These are phyloP conservation scores for Aythya baeri DNA, from an alignment of 2,113 vertebrate species.

Conservation along the genomic window DNA sequence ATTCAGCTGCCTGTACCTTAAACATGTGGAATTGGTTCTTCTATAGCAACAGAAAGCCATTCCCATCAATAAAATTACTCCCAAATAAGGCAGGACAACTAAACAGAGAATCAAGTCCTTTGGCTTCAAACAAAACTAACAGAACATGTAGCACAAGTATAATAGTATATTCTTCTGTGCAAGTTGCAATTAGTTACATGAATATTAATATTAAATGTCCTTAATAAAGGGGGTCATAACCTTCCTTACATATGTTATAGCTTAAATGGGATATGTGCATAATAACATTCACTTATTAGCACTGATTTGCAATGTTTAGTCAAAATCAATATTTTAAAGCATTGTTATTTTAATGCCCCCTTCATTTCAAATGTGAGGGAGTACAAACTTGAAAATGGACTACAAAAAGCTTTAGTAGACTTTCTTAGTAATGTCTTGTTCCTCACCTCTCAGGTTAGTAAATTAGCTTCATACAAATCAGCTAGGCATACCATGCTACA, in stretches of 20 bases:
- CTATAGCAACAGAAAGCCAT: neutral
- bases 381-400: neutral
- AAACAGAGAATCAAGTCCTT: neutral
- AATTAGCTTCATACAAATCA: neutral
- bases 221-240: neutral
- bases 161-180: neutral
- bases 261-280: neutral
- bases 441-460: conserved; percentile 16
- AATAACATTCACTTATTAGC: neutral
- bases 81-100: neutral
- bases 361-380: conserved; percentile 19
- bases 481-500: conserved; percentile 17
- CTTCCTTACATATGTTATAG: neutral
- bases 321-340: neutral
- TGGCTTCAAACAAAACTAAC: neutral
- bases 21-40: neutral
- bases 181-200: neutral
- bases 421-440: neutral
- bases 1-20: neutral
- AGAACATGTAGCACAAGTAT: neutral
- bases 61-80: neutral
- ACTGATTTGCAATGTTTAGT: conserved; percentile 12
- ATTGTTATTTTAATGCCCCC: neutral
- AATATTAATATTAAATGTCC: neutral
- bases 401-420: neutral